Percentiles rank a stretch among this genome's conserved stretches.
Conservation (phyloP, 2,797 vertebrate genomes). For the Coccyzus lansbergi region DNA sequence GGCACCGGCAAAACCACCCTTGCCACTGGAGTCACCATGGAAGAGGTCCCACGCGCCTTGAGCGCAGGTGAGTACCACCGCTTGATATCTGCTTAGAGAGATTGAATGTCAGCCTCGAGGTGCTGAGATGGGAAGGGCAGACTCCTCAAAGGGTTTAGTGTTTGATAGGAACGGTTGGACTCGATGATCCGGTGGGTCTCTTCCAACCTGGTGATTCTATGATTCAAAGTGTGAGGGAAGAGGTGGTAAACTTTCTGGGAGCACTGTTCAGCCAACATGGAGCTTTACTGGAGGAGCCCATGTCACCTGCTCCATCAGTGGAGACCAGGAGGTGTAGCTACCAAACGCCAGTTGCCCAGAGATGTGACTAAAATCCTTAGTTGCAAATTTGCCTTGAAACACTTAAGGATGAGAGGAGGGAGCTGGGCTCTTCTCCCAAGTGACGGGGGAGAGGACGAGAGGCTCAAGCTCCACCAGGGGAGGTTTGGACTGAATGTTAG, state of each 20-base stretch:
- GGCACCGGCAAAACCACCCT: not conserved
- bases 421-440: no score
- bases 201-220: no score
- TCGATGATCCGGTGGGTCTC: no score
- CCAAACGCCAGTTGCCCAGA: not conserved
- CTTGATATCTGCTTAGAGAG: rapidly evolving
- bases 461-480: no score
- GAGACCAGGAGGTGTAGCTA: rapidly evolving
- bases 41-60: not conserved
- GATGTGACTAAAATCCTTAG: not conserved
- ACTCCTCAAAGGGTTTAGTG: no score
- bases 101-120: rapidly evolving
- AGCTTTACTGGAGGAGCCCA: not conserved
- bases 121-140: not conserved
- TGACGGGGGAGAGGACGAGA: no score
- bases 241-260: not conserved
- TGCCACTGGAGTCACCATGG: not conserved
- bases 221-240: rapidly evolving
- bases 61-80: not conserved
- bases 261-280: not conserved
- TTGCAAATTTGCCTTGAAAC: not conserved
- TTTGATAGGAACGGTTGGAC: no score
- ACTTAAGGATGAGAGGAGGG: not conserved
- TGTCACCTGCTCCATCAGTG: not conserved
- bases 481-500: no score